Conservation (phyloP, 1,140 invertebrate genomes). For the Stenopsyche tienmushanensis region DNA sequence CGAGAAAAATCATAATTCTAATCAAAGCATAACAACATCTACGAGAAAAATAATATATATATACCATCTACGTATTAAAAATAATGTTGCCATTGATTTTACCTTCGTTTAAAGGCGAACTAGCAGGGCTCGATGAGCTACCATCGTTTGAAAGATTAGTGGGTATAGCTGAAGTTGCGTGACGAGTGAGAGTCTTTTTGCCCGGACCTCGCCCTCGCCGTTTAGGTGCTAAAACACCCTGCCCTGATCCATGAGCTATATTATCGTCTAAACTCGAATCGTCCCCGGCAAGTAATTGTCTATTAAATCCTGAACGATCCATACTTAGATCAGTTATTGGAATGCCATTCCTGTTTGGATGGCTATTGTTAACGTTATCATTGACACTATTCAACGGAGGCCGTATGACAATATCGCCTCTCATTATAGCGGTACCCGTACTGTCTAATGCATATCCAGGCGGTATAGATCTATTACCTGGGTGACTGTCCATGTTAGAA, state of each 20-base stretch:
- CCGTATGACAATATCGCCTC: neutral
- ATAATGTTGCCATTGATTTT: too few species aligned
- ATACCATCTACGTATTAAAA: too few species aligned
- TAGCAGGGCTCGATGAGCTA: slow-evolving; percentile 43
- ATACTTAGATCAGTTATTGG: slow-evolving; percentile 14
- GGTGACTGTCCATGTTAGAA: neutral
- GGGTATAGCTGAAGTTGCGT: slow-evolving; percentile 51
- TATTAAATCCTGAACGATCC: neutral
- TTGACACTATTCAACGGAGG: neutral
- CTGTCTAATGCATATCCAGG: slow-evolving; percentile 25
- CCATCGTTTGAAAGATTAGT: slow-evolving; percentile 38
- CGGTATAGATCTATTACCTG: slow-evolving; percentile 5
- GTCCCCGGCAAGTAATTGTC: neutral
- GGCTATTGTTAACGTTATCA: neutral
- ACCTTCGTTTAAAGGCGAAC: slow-evolving; percentile 42
- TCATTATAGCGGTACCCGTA: slow-evolving; percentile 6
- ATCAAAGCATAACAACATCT: too few species aligned
- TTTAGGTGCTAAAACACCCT: slow-evolving; percentile 48
- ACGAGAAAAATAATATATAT: too few species aligned
- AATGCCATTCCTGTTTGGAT: slow-evolving; percentile 5
- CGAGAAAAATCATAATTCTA: too few species aligned
- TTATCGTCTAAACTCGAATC: neutral
- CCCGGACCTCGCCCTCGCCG: slow-evolving; percentile 57
- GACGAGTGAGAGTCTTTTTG: slow-evolving; percentile 58
- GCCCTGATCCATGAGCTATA: neutral